Evolutionary conservation across 2,888 invertebrate species (phyloP), one percentile per base, ranked within the genome.

Genomic region (Cheilosia scutellata): DNA sequence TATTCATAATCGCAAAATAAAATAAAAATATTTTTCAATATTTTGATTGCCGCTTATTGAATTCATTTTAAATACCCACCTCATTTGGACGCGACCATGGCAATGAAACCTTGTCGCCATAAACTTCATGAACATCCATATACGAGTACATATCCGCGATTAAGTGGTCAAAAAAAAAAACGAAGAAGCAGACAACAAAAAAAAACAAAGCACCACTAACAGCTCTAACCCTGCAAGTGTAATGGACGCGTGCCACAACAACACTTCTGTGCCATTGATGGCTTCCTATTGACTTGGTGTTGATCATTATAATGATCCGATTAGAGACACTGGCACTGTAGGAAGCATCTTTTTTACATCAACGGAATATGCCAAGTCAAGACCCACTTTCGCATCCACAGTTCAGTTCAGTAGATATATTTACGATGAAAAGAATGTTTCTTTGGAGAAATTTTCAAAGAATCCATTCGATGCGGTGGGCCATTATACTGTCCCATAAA

Each of bases 351-450:
- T 27, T 20, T 42, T 49, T 40, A 27, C 60, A 62, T 29, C 49
- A 71, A 42, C 40, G 49, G 66, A 11, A 11, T 11, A 55, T 60
- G 40, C 33, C 51, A 60, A 63, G 6, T 25, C 55, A 53, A 78
- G 74, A 70, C 78, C 83, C 78, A 83, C 83, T 83, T 83, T 83
- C 79, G 37, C 37, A 83, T 83, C 63, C 37, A 63, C 51, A 60
- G 55, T 58, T 49, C 42, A 53, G 40, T 82, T 66, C 51, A 27
- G 47, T 44, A 42, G 55, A 37, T 33, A 7, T 31, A 65, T 60
- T 62, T 62, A 49, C 44, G 49, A 58, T 65, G 47, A 68, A 62
- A 60, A 55, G 44, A 83, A 74, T 82, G 49, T 72, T 58, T 68
- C 63, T 75, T 51, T 51, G 49, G 83, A 62, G 83, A 83, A 79